These are phyloP conservation scores for Camponotus pennsylvanicus DNA, from an alignment of 1,140 invertebrate species.

Conservation along the genomic window DNA sequence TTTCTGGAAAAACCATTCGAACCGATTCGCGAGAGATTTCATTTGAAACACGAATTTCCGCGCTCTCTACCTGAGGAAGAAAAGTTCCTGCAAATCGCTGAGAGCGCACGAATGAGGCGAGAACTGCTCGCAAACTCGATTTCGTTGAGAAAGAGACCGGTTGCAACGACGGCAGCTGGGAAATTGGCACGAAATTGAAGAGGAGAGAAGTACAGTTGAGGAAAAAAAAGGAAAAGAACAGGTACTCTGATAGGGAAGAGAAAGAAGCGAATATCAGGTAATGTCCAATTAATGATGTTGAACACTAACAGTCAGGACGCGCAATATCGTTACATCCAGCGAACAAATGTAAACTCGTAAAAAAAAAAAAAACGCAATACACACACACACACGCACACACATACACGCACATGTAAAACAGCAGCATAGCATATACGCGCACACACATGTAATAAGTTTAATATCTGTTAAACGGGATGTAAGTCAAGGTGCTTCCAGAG, in stretches of 20 bases:
- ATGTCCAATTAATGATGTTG: constrained; percentile 42
- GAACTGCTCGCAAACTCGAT: constrained; percentile 53
- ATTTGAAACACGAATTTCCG: constrained; percentile 25
- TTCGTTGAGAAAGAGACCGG: constrained; percentile 42
- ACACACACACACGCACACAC: not conserved
- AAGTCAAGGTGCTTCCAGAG: constrained; percentile 21
- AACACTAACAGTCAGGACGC: constrained; percentile 21
- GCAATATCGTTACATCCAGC: constrained; percentile 44
- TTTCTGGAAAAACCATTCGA: not conserved
- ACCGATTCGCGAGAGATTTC: constrained; percentile 16
- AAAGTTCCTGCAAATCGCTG: constrained; percentile 26
- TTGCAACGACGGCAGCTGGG: not conserved
- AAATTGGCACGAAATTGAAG: constrained; percentile 47
- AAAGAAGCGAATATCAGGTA: constrained; percentile 3
- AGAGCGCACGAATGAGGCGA: not conserved
- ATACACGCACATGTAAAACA: constrained; percentile 33
- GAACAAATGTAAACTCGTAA: constrained; percentile 56
- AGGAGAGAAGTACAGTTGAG: constrained; percentile 3
- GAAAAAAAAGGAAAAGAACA: not conserved
- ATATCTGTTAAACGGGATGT: not conserved
- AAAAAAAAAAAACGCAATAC: constrained; percentile 37
- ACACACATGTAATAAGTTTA: not conserved
- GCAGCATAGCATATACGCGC: constrained; percentile 21
- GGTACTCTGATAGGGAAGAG: no score
- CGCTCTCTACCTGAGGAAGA: not conserved